These are phyloP conservation scores for Tridacna gigas DNA, from an alignment of 2,888 invertebrate species.

Conservation along the genomic window DNA sequence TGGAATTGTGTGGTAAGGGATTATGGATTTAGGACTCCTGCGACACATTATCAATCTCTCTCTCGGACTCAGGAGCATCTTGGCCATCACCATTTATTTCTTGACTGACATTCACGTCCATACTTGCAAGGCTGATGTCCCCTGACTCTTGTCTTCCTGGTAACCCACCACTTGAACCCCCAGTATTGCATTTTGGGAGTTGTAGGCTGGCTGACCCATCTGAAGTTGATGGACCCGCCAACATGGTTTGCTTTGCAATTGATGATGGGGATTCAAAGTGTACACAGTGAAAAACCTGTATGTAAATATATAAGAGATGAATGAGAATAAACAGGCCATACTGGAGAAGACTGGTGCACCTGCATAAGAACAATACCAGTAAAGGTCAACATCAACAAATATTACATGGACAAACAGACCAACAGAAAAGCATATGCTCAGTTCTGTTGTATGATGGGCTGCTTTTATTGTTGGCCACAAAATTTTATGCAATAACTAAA, in stretches of 20 bases:
- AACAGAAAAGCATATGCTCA: too few relatives aligned
- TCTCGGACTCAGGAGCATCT: slow-evolving; percentile 60
- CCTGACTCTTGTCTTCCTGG: slow-evolving; percentile 8
- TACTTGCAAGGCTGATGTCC: slow-evolving; percentile 39
- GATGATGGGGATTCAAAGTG: slow-evolving; percentile 96
- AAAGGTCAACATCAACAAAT: too few relatives aligned
- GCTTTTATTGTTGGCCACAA: too few relatives aligned
- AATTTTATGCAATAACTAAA: too few relatives aligned
- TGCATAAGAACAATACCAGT: too few relatives aligned
- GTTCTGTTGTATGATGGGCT: too few relatives aligned
- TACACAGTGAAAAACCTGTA: slow-evolving; percentile 97
- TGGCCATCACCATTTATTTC: slow-evolving; percentile 33
- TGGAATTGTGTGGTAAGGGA: too few relatives aligned
- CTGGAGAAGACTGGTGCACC: too few relatives aligned
- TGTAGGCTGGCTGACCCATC: slow-evolving; percentile 2
- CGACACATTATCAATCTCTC: slow-evolving; percentile 30
- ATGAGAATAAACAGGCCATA: too few relatives aligned
- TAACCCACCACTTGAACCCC: background rate
- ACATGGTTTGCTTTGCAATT: slow-evolving; percentile 38
- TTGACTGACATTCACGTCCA: slow-evolving; percentile 60
- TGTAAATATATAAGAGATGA: too few relatives aligned
- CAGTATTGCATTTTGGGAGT: background rate
- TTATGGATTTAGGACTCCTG: slow-evolving; percentile 6
- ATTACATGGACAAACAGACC: too few relatives aligned
- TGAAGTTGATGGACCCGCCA: background rate